Evolutionary conservation across 2,888 invertebrate species (phyloP), one percentile per base, ranked within the genome.

Genomic region (Amorpha juglandis): DNA sequence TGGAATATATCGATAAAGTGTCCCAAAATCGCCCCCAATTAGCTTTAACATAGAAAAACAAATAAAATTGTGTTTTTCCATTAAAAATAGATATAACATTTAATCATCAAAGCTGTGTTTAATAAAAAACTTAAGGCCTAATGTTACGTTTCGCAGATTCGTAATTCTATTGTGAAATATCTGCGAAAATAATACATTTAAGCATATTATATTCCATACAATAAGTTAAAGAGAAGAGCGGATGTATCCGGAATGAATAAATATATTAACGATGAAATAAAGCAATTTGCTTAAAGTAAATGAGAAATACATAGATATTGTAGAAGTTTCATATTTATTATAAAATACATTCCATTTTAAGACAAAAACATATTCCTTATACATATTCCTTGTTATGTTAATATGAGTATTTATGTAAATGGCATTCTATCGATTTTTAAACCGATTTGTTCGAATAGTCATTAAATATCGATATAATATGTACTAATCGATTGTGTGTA

Each of bases 301-400:
- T 19, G 11, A 50, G 16, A 50, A 50, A 19, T 45, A 45, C 0
- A 45, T 45, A 11, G 45, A 12, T 12, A 12, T 0, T 45, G 45
- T 45, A 45, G 12, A 45, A 45, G 14, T 45, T 14, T 45, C 9
- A 42, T 42, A 58, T 19, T 42, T 58, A 19, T 11, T 1, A 58
- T 38, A 27, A 16, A 27, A 27, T 27, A 42, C 42, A 58, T 58
- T 58, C 58, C 42, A 53, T 58, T 42, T 19, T 58, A 12, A 58
- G 19, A 19, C 19, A 19, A 11, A 19, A 42, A 38, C 9, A 16
- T 19, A 19, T 16, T 58, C 11, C 12, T 19, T 42, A 58, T 12
- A 11, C 38, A n/a, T n/a, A n/a, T n/a, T n/a, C n/a, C 19, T 11
- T 12, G 16, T 42, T 58, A 16, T 55, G 55, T 42, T 42, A 11